These are phyloP conservation scores for Elmis aenea DNA, from an alignment of 2,888 invertebrate species.

Conservation along the genomic window DNA sequence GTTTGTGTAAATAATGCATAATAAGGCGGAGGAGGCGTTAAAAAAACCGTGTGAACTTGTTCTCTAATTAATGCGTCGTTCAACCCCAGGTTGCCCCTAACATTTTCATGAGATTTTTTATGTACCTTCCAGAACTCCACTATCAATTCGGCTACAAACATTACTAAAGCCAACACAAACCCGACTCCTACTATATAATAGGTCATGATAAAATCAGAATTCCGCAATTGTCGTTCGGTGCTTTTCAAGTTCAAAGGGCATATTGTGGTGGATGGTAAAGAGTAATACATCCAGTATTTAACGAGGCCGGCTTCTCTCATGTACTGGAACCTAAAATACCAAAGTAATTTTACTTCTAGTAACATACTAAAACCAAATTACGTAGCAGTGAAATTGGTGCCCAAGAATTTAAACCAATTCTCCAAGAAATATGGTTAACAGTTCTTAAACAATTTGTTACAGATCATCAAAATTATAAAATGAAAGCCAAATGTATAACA, in stretches of 20 bases:
- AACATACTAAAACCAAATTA: too few species aligned
- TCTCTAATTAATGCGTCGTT: too few species aligned
- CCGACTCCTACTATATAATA: constrained; percentile 72
- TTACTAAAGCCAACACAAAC: constrained; percentile 57
- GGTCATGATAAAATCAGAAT: constrained; percentile 73
- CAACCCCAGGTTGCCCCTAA: too few species aligned
- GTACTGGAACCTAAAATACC: constrained; percentile 55
- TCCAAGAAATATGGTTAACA: too few species aligned
- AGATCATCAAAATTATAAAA: too few species aligned
- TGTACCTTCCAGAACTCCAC: constrained; percentile 16
- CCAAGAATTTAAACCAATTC: too few species aligned
- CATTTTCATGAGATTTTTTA: too few species aligned
- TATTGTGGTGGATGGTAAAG: constrained; percentile 69
- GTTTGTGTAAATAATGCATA: constrained; percentile 53
- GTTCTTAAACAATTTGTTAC: too few species aligned
- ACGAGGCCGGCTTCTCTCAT: constrained; percentile 74
- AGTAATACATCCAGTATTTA: constrained; percentile 56
- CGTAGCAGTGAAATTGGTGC: too few species aligned
- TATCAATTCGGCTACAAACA: constrained; percentile 66
- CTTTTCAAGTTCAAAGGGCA: constrained; percentile 78
- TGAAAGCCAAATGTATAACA: background rate
- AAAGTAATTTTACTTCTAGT: too few species aligned
- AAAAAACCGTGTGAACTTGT: too few species aligned
- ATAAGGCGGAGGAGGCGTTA: constrained; percentile 60
- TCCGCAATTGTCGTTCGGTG: constrained; percentile 70